These are phyloP conservation scores for Erebia ligea DNA, from an alignment of 2,888 invertebrate genomes.

Conservation along the genomic window DNA sequence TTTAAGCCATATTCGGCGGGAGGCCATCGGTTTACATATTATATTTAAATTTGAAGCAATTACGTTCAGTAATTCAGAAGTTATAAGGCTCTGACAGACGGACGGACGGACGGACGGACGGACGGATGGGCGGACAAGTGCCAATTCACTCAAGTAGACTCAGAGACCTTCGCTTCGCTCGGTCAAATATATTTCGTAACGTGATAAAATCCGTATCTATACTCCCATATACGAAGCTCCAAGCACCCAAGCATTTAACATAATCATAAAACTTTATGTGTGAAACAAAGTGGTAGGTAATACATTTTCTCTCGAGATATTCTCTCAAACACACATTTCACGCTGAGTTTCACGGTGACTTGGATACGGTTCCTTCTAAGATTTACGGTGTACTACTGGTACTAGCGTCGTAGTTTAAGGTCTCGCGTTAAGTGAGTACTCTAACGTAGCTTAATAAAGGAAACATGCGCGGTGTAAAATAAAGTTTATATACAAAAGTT, in stretches of 20 bases:
- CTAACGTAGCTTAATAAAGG: slow-evolving; percentile 5
- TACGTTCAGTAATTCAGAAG: too few species aligned
- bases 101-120: too few species aligned
- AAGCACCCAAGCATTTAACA: slow-evolving; percentile 24
- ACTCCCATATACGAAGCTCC: slow-evolving; percentile 16
- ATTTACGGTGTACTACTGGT: slow-evolving; percentile 22
- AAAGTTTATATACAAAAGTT: background rate
- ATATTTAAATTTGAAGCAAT: too few species aligned
- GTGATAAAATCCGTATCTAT: slow-evolving; percentile 14
- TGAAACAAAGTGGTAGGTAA: slow-evolving; percentile 29
- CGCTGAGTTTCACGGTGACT: slow-evolving; percentile 22
- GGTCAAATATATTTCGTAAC: background rate
- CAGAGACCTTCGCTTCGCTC: too few species aligned
- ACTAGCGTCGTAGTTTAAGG: slow-evolving; percentile 20
- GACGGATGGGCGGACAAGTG: too few species aligned
- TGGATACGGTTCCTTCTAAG: slow-evolving; percentile 20
- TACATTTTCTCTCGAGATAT: slow-evolving; percentile 26
- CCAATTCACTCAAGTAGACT: too few species aligned
- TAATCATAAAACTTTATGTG: slow-evolving; percentile 32
- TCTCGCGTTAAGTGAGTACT: slow-evolving; percentile 12
- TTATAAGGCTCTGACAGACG: too few species aligned
- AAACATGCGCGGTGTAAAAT: background rate
- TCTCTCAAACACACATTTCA: slow-evolving; percentile 25
- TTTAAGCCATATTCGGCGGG: too few species aligned
- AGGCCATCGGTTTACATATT: too few species aligned